Evolutionary conservation across 2,888 invertebrate species (phyloP), one percentile per base, ranked within the genome.

Genomic region (Trachelus troglodyta): DNA sequence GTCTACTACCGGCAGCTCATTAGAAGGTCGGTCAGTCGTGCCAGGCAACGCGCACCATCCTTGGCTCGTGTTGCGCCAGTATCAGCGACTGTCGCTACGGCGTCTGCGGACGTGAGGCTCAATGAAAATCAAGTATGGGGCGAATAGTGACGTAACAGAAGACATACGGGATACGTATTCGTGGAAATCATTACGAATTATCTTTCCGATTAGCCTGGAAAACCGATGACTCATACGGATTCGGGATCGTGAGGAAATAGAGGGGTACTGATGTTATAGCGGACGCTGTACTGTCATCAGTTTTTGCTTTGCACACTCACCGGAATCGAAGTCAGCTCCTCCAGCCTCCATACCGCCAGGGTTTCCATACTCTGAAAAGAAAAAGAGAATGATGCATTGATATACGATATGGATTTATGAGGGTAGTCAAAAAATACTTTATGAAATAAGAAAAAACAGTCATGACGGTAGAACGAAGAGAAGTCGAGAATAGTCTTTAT

Each of bases 291-390:
- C 31, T 71, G 71, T 12, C 34, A 15, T 71, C 33, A 23, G 31
- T 23, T 56, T 56, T 71, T 71, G 71, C 33, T 31, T 33, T 12
- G 31, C 31, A 15, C 79, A 91, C 93, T 94, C 92, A 94, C 95
- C 96, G 92, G 96, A 95, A 92, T 96, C 96, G 93, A 96, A 96
- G 92, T 96, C 96, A 90, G 95, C 95, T 86, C 95, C 93, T 84
- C 95, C 95, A 89, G 95, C 94, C 92, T 96, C 96, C 96, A 96
- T 96, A 89, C 95, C 95, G 92, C 94, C 94, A 93, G 96, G 95
- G 93, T 89, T 90, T 83, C 91, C 92, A 90, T 96, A 96, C 94
- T 96, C 96, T 95, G 94, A 83, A 94, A 94, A 80, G 82, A 94
- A 80, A 82, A 85, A 85, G 56, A 56, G 23, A 56, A 23, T 9